These are phyloP conservation scores for Drosophila tropicalis DNA, from an alignment of 1,140 invertebrate species.

Conservation along the genomic window DNA sequence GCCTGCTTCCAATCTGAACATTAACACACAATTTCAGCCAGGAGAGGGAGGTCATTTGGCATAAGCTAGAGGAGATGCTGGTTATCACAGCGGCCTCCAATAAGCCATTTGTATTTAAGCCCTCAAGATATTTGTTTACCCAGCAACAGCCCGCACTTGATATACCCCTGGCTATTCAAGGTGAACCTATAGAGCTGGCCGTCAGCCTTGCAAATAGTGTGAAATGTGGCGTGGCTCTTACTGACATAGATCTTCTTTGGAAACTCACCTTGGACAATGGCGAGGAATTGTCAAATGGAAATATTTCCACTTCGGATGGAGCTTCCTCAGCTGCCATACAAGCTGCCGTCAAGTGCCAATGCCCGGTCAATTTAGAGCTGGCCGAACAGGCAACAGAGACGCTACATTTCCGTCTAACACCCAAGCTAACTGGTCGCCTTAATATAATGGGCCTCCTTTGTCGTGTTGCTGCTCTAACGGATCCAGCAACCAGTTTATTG, in stretches of 20 bases:
- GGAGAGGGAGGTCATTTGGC: slow-evolving; percentile 85
- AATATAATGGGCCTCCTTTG: slow-evolving; percentile 83
- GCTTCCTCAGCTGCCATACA: slow-evolving; percentile 65
- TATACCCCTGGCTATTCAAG: slow-evolving; percentile 88
- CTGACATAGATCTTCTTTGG: slow-evolving; percentile 90
- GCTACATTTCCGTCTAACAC: slow-evolving; percentile 83
- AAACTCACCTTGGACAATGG: slow-evolving; percentile 85
- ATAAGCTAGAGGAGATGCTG: slow-evolving; percentile 91
- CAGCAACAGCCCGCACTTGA: slow-evolving; percentile 87
- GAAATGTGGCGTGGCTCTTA: slow-evolving; percentile 54
- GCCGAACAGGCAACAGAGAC: slow-evolving; percentile 80
- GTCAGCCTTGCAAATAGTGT: slow-evolving; percentile 88
- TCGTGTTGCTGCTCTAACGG: slow-evolving; percentile 80
- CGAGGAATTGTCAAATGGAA: slow-evolving; percentile 79
- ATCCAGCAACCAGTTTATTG: slow-evolving; percentile 83
- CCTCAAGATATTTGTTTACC: slow-evolving; percentile 88
- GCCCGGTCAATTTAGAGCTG: slow-evolving; percentile 79
- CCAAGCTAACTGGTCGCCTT: slow-evolving; percentile 83
- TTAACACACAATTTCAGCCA: slow-evolving; percentile 82
- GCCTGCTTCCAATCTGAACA: slow-evolving; percentile 87
- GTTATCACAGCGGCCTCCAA: slow-evolving; percentile 88
- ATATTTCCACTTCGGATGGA: slow-evolving; percentile 69
- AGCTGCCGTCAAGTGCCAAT: slow-evolving; percentile 83
- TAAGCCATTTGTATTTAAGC: slow-evolving; percentile 91
- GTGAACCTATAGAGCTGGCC: slow-evolving; percentile 92